Conservation (phyloP, 1,140 invertebrate species). For the Bombus haemorrhoidalis region DNA sequence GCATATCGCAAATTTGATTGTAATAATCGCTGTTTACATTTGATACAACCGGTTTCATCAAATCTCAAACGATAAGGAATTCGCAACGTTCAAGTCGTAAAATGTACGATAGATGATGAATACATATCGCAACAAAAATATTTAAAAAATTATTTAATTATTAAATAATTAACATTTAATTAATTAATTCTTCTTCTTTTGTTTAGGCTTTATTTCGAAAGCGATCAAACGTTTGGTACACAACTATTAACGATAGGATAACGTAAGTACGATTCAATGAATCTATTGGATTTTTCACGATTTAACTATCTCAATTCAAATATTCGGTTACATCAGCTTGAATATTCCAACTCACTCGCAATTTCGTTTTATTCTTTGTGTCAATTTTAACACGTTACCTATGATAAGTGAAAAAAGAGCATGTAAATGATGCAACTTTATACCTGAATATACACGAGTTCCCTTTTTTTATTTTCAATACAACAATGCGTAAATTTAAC, state of each 20-base stretch:
- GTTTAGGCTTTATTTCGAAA: not conserved
- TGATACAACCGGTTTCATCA: not conserved
- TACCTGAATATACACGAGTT: too few species aligned
- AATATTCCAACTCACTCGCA: too few species aligned
- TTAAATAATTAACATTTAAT: too few species aligned
- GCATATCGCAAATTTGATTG: not conserved
- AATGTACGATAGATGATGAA: constrained; percentile 4
- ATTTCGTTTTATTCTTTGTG: too few species aligned
- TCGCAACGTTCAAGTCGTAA: constrained; percentile 32
- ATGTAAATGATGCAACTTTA: too few species aligned
- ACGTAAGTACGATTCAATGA: not conserved
- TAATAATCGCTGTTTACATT: not conserved
- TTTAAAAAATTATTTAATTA: not conserved
- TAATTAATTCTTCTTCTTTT: not conserved
- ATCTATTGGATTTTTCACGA: not conserved
- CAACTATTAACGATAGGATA: not conserved
- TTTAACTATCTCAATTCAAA: not conserved
- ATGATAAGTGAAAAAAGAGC: too few species aligned
- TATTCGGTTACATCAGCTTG: too few species aligned
- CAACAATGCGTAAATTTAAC: too few species aligned
- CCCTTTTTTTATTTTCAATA: too few species aligned
- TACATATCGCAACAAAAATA: constrained; percentile 3
- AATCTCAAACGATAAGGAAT: constrained; percentile 41
- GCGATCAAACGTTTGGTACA: not conserved
- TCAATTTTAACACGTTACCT: too few species aligned